Evolutionary conservation across 2,797 vertebrate genomes (phyloP).

Genomic region (Enteromius unitaeniatus): DNA sequence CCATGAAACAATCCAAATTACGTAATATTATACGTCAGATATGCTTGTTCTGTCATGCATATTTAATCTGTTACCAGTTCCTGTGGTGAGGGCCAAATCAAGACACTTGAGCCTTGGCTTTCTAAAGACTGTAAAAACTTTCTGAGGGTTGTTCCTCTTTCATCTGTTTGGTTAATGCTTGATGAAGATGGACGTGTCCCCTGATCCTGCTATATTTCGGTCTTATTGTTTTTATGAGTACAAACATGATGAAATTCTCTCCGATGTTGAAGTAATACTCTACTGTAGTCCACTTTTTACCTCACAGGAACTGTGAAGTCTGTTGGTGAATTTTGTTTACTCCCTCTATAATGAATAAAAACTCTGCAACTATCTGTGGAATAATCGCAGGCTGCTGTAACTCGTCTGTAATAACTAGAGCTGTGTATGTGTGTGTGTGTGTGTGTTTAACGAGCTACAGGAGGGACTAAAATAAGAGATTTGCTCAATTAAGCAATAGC

Average conservation of each 20-base stretch:
- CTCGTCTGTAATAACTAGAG: constrained; percentile 32
- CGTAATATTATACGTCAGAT: constrained; percentile 84
- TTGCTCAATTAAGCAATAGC: constrained; percentile 81
- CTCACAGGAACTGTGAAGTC: not conserved
- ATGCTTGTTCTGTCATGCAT: constrained; percentile 83
- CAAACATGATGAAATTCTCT: constrained; percentile 28
- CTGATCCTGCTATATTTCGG: constrained; percentile 19
- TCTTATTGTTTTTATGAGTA: constrained; percentile 20
- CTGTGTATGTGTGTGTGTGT: constrained; percentile 5
- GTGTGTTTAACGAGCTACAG: constrained; percentile 76
- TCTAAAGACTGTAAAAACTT: not conserved
- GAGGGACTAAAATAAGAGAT: constrained; percentile 80
- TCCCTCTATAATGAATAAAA: constrained; percentile 33
- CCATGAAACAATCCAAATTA: constrained; percentile 82
- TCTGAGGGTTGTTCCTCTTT: constrained; percentile 8
- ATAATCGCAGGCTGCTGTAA: constrained; percentile 51
- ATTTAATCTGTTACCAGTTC: constrained; percentile 84
- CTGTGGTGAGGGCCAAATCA: constrained; percentile 3
- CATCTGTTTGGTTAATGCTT: constrained; percentile 21
- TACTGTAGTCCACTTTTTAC: constrained; percentile 29
- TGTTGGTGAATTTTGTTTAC: constrained; percentile 27
- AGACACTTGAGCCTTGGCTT: not conserved
- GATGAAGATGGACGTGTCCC: constrained; percentile 5
- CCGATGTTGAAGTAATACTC: not conserved
- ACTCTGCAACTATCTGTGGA: constrained; percentile 38